Evolutionary conservation across 1,140 invertebrate species (phyloP), one percentile per base, ranked within the genome.

Genomic region (Zaprionus kolodkinae): DNA sequence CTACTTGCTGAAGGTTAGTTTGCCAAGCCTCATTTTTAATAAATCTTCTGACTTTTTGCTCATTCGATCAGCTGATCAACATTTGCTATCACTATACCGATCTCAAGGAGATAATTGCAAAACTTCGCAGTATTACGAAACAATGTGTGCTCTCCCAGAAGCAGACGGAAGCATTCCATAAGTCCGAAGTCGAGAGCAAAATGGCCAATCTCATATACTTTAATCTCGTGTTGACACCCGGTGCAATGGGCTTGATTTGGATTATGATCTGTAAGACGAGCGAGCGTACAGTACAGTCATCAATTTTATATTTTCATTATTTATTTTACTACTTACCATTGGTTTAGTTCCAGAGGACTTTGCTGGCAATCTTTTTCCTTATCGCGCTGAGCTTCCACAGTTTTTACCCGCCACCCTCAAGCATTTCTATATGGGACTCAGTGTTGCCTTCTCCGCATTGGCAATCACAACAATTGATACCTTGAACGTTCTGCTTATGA

Each of bases 401-500:
- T 75, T 72, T 17, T 12, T 81, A 13, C 66, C 63, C 0, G 40
- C 50, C 11, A 40, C 13, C 10, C 5, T 66, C 6, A 75, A 86
- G 50, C 57, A 79, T 15, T 15, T 78, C 0, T 91, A 87, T 27
- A 89, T 79, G 85, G 79, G 88, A 0, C 3, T 89, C 0, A 60
- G 76, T 25, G 78, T 84, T 13, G 30, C 64, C 9, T 9, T 78
- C 10, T 30, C 86, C 68, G 88, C 81, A 0, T 40, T 88, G 7
- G 75, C 81, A 35, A 75, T 73, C 9, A 69, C 79, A 0, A 55
- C 73, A 21, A 81, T 91, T 0, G 90, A 91, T 68, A 87, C 69
- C 67, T 61, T 91, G 10, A 91, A 91, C 62, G 74, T 91, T 7
- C 62, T 76, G n/a, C 43, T 91, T 7, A 91, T 91, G 77, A 89